Evolutionary conservation across 2,113 vertebrate genomes (phyloP).

Genomic region (Hyla sarda): DNA sequence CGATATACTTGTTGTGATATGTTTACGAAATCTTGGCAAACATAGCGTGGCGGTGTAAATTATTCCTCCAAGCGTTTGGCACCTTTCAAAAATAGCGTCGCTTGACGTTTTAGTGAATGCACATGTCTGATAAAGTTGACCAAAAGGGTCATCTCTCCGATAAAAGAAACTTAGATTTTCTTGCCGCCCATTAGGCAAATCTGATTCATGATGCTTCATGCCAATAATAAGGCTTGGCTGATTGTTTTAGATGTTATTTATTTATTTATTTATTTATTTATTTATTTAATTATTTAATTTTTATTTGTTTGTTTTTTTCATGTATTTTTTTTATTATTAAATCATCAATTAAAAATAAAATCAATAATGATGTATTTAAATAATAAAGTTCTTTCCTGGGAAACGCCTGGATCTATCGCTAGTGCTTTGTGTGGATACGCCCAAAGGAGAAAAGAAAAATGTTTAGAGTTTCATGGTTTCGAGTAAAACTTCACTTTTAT

Average conservation of each 20-base stretch:
- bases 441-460: too few species aligned
- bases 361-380: too few species aligned
- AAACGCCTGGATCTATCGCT: too few species aligned
- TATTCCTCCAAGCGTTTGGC: conserved; percentile 9
- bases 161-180: conserved; percentile 4
- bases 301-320: too few species aligned
- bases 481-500: too few species aligned
- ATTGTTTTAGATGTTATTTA: not conserved
- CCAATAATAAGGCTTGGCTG: not conserved
- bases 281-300: too few species aligned
- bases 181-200: conserved; percentile 19
- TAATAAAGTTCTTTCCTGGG: too few species aligned
- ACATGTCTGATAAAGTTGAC: not conserved
- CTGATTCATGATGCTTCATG: not conserved
- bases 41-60: conserved; percentile 2
- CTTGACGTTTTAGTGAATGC: conserved; percentile 39
- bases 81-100: not conserved
- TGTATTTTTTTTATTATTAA: not conserved
- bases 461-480: too few species aligned
- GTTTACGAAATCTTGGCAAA: conserved; percentile 59
- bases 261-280: not conserved
- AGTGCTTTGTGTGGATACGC: too few species aligned
- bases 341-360: not conserved
- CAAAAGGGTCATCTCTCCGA: not conserved
- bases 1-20: conserved; percentile 52